A percentile compares a stretch with the other conserved stretches of the same genome.
Evolutionary conservation across 35 echinoderm and acorn worm species (phyloP).

Genomic region (Ptychodera flava): DNA sequence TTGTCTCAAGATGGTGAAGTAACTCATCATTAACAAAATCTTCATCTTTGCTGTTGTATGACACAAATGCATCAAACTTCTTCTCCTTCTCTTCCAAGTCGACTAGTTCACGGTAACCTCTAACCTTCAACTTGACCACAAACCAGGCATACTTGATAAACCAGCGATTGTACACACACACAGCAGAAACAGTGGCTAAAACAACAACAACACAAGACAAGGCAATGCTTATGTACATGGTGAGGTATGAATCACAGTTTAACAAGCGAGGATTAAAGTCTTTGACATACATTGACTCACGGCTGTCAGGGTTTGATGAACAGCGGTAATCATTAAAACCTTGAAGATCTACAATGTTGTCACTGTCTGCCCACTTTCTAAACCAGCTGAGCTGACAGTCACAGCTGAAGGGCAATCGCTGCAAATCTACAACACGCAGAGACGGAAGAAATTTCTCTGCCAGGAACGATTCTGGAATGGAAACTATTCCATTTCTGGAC

Average conservation of each 20-base stretch:
- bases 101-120: neutral
- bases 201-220: neutral
- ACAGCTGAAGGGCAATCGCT: neutral
- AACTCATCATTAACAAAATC: neutral
- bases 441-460: neutral
- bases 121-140: neutral
- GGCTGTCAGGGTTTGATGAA: neutral
- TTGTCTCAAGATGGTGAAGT: neutral
- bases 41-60: neutral
- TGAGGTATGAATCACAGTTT: neutral
- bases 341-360: neutral
- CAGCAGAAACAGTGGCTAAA: neutral
- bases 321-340: neutral
- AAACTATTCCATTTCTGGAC: neutral
- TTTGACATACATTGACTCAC: neutral
- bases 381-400: neutral
- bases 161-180: neutral
- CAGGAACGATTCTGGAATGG: neutral
- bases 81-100: neutral
- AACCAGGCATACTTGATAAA: neutral
- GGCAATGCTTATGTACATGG: neutral
- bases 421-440: neutral
- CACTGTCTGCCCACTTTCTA: neutral
- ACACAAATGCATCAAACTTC: neutral
- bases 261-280: neutral